Conservation (phyloP, 2,888 invertebrate species). For the Diarsia rubi region DNA sequence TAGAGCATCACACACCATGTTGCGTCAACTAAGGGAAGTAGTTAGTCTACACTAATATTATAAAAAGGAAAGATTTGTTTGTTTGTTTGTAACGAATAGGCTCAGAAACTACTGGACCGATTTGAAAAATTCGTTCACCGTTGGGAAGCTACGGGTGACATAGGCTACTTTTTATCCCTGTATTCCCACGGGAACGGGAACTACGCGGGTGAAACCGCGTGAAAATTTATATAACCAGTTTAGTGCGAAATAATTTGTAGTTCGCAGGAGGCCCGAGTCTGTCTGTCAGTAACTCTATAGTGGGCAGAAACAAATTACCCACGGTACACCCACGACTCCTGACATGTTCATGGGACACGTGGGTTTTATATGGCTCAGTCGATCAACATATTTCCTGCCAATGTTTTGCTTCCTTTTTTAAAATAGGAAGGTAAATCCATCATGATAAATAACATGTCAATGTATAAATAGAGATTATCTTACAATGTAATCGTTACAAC, state of each 20-base stretch:
- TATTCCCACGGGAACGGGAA: no score
- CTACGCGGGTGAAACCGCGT: no score
- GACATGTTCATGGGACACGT: conserved; percentile 44
- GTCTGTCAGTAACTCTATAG: conserved; percentile 7
- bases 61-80: no score
- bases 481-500: conserved; percentile 10
- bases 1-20: conserved; percentile 21
- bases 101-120: no score
- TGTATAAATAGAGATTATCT: background rate
- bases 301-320: conserved; percentile 51
- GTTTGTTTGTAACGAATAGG: no score
- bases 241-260: conserved; percentile 45
- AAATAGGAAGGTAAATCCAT: conserved; percentile 45
- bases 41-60: no score
- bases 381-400: conserved; percentile 30
- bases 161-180: no score
- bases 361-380: conserved; percentile 47
- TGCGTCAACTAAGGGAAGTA: conserved; percentile 32
- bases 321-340: conserved; percentile 48
- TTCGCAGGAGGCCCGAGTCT: conserved; percentile 17
- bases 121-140: no score
- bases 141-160: no score
- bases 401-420: conserved; percentile 39
- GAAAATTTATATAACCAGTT: conserved; percentile 57
- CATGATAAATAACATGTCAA: conserved; percentile 43